phyloP scores from a whole-genome alignment of 2,888 invertebrate genomes.

The Sphaeridia pumilis region DNA sequence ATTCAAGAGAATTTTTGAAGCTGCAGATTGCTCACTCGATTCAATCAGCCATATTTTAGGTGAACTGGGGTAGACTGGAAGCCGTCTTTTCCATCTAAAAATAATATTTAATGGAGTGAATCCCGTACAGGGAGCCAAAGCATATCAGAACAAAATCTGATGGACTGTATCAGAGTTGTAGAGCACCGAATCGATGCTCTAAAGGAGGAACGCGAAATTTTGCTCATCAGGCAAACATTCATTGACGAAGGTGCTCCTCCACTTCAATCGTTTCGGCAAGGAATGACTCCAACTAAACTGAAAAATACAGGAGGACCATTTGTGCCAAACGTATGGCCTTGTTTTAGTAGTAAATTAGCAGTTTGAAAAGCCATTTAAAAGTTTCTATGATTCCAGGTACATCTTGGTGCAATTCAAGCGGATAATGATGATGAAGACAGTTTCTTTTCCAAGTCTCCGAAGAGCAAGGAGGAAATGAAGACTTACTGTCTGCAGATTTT shows the following conservation, averaged over 20 bases:
- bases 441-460: constrained; percentile 4
- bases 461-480: constrained; percentile 10
- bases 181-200: constrained; percentile 14
- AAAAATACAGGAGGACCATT: constrained; percentile 11
- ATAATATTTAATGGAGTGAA: background rate
- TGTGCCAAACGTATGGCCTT: background rate
- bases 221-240: constrained; percentile 3
- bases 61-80: too few relatives aligned
- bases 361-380: too few relatives aligned
- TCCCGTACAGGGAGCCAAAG: too few relatives aligned
- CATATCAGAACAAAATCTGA: too few relatives aligned
- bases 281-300: background rate
- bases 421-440: constrained; percentile 15
- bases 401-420: too few relatives aligned
- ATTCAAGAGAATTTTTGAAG: constrained; percentile 7
- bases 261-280: background rate
- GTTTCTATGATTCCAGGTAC: too few relatives aligned
- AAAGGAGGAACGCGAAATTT: background rate
- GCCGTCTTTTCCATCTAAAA: background rate
- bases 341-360: too few relatives aligned
- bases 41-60: too few relatives aligned
- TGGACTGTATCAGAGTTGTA: constrained; percentile 4
- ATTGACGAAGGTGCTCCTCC: too few relatives aligned
- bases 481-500: constrained; percentile 3
- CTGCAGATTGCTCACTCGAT: constrained; percentile 11